phyloP scores from a whole-genome alignment of 1,140 invertebrate genomes.

The Ceratina australensis region DNA sequence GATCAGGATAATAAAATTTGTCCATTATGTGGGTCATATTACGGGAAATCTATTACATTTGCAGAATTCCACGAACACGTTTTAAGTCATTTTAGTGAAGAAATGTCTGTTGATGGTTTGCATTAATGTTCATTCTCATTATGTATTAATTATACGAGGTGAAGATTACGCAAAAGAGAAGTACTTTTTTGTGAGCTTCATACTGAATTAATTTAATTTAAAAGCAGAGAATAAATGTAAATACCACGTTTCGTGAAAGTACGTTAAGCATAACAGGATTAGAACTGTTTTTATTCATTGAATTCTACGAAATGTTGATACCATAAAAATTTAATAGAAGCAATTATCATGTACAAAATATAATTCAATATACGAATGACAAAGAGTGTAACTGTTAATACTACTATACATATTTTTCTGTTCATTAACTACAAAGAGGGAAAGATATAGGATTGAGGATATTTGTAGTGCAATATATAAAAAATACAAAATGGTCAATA shows the following conservation, averaged over 20 bases:
- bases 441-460: not conserved
- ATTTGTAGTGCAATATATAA: not conserved
- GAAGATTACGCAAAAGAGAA: not conserved
- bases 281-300: conserved; percentile 15
- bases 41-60: conserved; percentile 70
- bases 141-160: not conserved
- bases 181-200: conserved; percentile 1
- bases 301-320: conserved; percentile 37
- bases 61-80: conserved; percentile 78
- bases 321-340: conserved; percentile 22
- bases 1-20: conserved; percentile 71
- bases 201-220: not conserved
- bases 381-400: conserved; percentile 1
- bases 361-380: conserved; percentile 5
- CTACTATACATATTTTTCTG: conserved; percentile 46
- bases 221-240: conserved; percentile 4
- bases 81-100: conserved; percentile 76
- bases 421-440: conserved; percentile 11
- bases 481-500: not conserved
- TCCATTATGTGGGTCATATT: conserved; percentile 76
- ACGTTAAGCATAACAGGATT: not conserved
- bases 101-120: conserved; percentile 60
- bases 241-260: conserved; percentile 16
- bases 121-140: no score
- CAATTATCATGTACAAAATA: not conserved